Evolutionary conservation across 2,888 invertebrate species (phyloP), one percentile per base, ranked within the genome.

Genomic region (Xiphydria camelus): DNA sequence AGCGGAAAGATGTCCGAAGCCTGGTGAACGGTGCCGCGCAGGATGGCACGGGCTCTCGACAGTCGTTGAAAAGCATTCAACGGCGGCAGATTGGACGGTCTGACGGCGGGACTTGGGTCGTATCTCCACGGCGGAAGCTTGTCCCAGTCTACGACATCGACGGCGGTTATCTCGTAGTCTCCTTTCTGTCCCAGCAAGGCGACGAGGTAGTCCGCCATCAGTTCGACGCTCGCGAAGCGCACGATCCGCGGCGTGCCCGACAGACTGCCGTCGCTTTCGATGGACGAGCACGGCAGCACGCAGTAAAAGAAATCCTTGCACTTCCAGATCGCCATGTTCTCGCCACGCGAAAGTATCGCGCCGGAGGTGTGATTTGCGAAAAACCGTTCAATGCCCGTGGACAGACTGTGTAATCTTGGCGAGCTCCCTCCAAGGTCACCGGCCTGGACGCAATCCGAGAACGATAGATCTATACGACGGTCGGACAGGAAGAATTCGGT

Each of bases 361-460:
- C 73, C 74, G 14, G 64, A 55, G 3, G 22, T 40, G 32, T 53
- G 59, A 3, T 52, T 42, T 0, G 53, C 12, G 18, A 74, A 73
- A 44, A 72, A 73, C 1, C 50, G 57, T 1, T 55, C 45, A 1
- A 73, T 37, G 0, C 70, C 70, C 0, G 35, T 39, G 6, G 22
- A 37, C 2, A 73, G 45, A 44, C 60, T 47, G 12, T 64, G 63
- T 4, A 70, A 41, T 10, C 61, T 63, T 0, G 62, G 51, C 4
- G 55, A 42, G 22, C 52, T 51, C 2, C 59, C 58, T 0, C 18
- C 41, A 4, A 71, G 18, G 22, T 58, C 62, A 0, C 74, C 74
- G 3, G 64, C 61, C 37, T 71, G 45, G 1, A 72, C 66, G 35
- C 74, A 70, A 20, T 74, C 73, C n/a, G 59, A 60, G 15, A 74